A percentile compares a stretch with the other conserved stretches of the same genome.
phyloP scores from a whole-genome alignment of 2,113 vertebrate genomes.

The Pagrus major region DNA sequence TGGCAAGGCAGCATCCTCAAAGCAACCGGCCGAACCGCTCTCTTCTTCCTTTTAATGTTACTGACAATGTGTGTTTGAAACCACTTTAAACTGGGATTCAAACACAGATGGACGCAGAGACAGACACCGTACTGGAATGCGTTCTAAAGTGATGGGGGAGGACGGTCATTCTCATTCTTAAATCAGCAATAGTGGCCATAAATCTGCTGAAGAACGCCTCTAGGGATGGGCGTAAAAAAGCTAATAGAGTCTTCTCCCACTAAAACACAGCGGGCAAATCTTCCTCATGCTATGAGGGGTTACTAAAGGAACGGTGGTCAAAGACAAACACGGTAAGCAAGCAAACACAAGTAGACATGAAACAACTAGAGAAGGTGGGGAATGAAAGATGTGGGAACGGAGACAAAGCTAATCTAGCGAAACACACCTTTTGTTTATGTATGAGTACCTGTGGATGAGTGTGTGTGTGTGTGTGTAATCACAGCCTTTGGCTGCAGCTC shows the following conservation, averaged over 20 bases:
- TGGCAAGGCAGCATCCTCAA: slow-evolving; percentile 61
- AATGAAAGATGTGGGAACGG: slow-evolving; percentile 6
- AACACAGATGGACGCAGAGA: background rate
- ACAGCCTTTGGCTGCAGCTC: slow-evolving; percentile 38
- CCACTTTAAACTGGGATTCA: background rate
- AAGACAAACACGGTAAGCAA: slow-evolving; percentile 35
- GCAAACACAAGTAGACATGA: slow-evolving; percentile 15
- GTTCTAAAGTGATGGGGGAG: slow-evolving; percentile 30
- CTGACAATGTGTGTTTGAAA: background rate
- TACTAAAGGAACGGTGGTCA: slow-evolving; percentile 40
- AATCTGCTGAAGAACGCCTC: slow-evolving; percentile 45
- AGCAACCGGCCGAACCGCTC: slow-evolving; percentile 52
- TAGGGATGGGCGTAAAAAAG: slow-evolving; percentile 43
- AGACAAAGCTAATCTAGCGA: slow-evolving; percentile 56
- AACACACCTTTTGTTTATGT: slow-evolving; percentile 55
- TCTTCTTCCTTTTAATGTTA: slow-evolving; percentile 5
- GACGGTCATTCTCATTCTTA: slow-evolving; percentile 43
- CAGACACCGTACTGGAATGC: background rate
- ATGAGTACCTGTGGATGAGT: slow-evolving; percentile 24
- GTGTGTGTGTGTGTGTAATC: slow-evolving; percentile 48
- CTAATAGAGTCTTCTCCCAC: slow-evolving; percentile 42
- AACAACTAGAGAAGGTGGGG: background rate
- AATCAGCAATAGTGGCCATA: slow-evolving; percentile 56
- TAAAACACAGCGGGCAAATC: slow-evolving; percentile 46
- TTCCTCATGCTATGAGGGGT: slow-evolving; percentile 55